These are phyloP conservation scores for Palaemon carinicauda DNA, from an alignment of 1,140 invertebrate genomes.

Conservation along the genomic window DNA sequence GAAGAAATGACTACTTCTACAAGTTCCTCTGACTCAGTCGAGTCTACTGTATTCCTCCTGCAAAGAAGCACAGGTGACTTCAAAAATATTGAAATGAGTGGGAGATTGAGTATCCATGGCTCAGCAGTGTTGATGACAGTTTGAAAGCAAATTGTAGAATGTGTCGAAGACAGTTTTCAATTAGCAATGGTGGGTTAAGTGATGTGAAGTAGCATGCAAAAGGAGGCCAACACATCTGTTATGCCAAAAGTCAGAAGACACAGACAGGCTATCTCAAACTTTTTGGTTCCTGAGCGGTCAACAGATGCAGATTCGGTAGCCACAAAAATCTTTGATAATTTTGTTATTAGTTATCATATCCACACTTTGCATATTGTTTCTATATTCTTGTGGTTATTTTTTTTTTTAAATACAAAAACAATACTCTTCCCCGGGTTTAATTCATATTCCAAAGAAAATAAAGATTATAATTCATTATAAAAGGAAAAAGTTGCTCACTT, in stretches of 20 bases:
- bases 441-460: no score
- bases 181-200: conserved; percentile 1
- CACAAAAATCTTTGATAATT: no score
- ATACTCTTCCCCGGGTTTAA: no score
- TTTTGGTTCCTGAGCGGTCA: not conserved
- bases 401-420: no score
- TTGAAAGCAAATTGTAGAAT: not conserved
- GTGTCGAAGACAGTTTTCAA: not conserved
- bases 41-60: not conserved
- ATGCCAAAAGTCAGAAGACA: not conserved
- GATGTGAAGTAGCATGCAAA: not conserved
- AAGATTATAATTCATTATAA: no score
- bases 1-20: not conserved
- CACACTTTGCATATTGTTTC: no score
- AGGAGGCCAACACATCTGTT: not conserved
- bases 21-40: not conserved
- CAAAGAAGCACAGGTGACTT: not conserved
- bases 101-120: not conserved
- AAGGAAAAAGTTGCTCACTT: no score
- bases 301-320: no score
- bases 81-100: not conserved
- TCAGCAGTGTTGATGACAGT: not conserved
- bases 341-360: no score
- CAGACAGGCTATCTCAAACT: not conserved
- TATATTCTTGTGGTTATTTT: no score